A percentile compares a stretch with the other conserved stretches of the same genome.
Conservation (phyloP, 2,113 vertebrate genomes). For the Heterotilapia buettikoferi region DNA sequence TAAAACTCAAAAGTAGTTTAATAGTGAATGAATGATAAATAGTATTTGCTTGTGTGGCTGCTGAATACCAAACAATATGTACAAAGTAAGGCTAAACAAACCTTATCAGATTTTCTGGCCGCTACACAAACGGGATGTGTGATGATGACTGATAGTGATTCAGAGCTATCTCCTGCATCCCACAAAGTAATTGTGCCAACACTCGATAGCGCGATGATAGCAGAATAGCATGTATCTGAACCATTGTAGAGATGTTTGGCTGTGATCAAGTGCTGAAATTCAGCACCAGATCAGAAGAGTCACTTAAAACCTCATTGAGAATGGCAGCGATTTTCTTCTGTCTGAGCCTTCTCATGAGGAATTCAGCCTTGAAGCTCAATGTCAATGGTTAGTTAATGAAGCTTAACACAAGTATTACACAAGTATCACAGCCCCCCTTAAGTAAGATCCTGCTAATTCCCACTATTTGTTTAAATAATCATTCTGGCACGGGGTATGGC, state of each 20-base stretch:
- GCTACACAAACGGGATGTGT: background rate
- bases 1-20: background rate
- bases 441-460: background rate
- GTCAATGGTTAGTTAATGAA: background rate
- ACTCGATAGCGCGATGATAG: background rate
- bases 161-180: background rate
- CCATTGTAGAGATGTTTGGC: background rate
- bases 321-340: background rate
- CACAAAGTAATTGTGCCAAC: background rate
- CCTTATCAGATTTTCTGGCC: background rate
- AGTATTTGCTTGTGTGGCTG: background rate
- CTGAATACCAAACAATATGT: background rate
- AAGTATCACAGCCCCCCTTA: background rate
- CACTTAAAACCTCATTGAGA: background rate
- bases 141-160: background rate
- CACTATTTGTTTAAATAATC: background rate
- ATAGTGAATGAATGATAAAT: accelerated
- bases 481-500: background rate
- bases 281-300: background rate
- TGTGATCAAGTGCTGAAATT: background rate
- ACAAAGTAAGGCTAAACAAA: background rate
- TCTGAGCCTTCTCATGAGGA: background rate
- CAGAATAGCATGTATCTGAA: background rate
- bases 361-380: background rate
- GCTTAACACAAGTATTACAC: background rate